phyloP scores from a whole-genome alignment of 2,113 vertebrate species.

The Eulemur macaco region DNA sequence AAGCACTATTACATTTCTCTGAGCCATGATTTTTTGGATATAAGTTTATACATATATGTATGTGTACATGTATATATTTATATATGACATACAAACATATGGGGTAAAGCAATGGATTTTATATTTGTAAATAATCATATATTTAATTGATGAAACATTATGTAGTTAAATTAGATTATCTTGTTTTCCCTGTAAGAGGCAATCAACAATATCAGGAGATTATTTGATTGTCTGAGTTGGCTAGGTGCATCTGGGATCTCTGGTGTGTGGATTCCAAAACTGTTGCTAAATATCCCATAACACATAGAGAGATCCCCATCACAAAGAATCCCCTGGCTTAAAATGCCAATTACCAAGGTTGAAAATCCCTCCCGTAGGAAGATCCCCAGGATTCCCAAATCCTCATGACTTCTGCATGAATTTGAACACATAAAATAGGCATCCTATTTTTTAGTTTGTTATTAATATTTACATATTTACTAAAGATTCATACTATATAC shows the following conservation, averaged over 20 bases:
- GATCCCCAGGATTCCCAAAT: background rate
- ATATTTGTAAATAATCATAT: background rate
- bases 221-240: background rate
- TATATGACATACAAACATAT: background rate
- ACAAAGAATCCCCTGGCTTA: background rate
- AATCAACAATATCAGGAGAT: background rate
- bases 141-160: background rate
- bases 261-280: background rate
- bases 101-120: background rate
- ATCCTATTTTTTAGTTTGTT: background rate
- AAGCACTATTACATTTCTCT: background rate
- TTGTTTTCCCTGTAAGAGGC: background rate
- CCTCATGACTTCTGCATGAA: background rate
- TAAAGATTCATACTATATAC: background rate
- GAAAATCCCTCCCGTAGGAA: background rate
- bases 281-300: too few relatives aligned
- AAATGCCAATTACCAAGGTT: background rate
- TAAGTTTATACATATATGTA: background rate
- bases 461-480: background rate
- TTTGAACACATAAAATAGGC: background rate
- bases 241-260: background rate
- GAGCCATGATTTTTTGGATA: background rate
- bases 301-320: accelerated
- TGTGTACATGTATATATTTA: background rate
- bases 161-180: background rate